Evolutionary conservation across 1,140 invertebrate species (phyloP), one percentile per base, ranked within the genome.

Genomic region (Brachionus calyciflorus): DNA sequence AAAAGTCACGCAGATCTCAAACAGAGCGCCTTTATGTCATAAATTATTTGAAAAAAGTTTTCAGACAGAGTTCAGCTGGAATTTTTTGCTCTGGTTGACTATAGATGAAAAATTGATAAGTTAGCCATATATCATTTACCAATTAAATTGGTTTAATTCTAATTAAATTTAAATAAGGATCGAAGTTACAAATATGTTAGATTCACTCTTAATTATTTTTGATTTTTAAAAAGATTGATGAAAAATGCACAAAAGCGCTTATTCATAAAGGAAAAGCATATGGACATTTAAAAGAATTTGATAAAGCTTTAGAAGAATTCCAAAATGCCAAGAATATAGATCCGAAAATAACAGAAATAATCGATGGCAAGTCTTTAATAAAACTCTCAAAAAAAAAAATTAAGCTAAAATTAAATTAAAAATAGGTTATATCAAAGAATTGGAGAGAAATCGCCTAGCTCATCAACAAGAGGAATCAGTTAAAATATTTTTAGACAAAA

Each of bases 221-320:
- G n/a, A n/a, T n/a, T n/a, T n/a, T n/a, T n/a, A n/a, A n/a, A n/a
- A 4, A 60, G 55, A 60, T 60, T 69, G 63, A 48, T 77, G 41
- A 78, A 78, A 81, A 80, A 26, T 82, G 80, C 76, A 78, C 82
- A 12, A 84, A 84, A 75, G 83, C 83, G 7, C 80, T 82, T 57
- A 80, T 84, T 10, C 82, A 82, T 69, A 80, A 80, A 80, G 83
- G 81, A 37, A 79, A 80, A 65, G 81, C 82, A 37, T 79, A 83
- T 63, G 70, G 82, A 14, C 80, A 78, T 41, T 73, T 84, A 14
- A 81, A 81, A 49, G 60, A 83, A 24, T 84, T 81, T 78, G 80
- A 82, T 10, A 77, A 83, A 48, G 83, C 83, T 40, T 79, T 81
- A 63, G 79, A 82, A 41, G 79, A 80, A 60, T 84, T 80, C 76